These are phyloP conservation scores for Orgyia antiqua DNA, from an alignment of 2,888 invertebrate genomes.

Conservation along the genomic window DNA sequence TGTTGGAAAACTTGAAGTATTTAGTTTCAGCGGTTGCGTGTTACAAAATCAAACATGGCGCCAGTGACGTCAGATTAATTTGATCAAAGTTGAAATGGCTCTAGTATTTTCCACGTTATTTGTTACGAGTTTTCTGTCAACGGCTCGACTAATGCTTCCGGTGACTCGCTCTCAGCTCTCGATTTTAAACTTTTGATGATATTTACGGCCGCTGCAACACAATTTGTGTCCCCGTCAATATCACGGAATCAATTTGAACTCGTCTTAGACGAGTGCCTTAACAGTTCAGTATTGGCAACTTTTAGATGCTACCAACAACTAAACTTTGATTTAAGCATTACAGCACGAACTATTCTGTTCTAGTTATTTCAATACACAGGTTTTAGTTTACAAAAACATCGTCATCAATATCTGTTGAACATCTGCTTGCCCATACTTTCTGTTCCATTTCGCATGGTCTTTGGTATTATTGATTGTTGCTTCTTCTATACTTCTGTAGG, in stretches of 20 bases:
- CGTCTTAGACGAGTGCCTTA: too few species aligned
- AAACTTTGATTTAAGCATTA: too few species aligned
- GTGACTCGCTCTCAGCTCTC: conserved; percentile 47
- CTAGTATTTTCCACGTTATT: conserved; percentile 61
- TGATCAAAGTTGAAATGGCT: conserved; percentile 68
- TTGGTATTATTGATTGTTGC: too few species aligned
- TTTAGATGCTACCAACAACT: too few species aligned
- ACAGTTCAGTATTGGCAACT: too few species aligned
- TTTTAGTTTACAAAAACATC: too few species aligned
- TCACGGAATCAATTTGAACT: conserved; percentile 33
- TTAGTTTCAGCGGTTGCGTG: conserved; percentile 34
- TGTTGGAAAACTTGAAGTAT: conserved; percentile 26
- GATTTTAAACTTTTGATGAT: conserved; percentile 71
- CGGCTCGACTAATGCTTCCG: conserved; percentile 71
- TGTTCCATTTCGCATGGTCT: too few species aligned
- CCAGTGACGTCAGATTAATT: conserved; percentile 62
- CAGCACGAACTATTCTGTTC: too few species aligned
- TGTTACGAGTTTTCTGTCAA: conserved; percentile 67
- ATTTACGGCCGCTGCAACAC: conserved; percentile 45
- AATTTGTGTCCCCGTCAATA: conserved; percentile 50
- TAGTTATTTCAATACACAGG: too few species aligned
- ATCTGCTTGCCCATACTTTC: too few species aligned
- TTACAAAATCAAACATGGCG: conserved; percentile 36
- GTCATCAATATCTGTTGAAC: too few species aligned
- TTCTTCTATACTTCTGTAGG: too few species aligned